phyloP scores from a whole-genome alignment of 2,888 invertebrate species.

The Meta bourneti region DNA sequence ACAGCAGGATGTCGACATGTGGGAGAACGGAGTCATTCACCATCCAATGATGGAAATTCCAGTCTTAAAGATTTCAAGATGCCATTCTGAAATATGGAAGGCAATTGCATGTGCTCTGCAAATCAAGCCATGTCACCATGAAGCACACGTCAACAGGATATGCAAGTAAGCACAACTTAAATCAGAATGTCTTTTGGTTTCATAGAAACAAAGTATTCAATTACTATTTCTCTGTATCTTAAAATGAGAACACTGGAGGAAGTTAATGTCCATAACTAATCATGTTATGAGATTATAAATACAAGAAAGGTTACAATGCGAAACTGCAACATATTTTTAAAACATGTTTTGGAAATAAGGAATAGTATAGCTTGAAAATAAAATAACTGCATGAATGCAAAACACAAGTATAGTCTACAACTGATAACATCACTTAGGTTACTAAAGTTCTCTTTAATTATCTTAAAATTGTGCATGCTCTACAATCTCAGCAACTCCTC shows the following conservation, averaged over 20 bases:
- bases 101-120: slow-evolving; percentile 93
- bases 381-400: too few relatives aligned
- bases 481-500: too few relatives aligned
- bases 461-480: too few relatives aligned
- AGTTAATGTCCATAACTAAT: neutral
- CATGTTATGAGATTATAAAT: neutral
- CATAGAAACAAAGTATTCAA: neutral
- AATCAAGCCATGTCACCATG: slow-evolving; percentile 91
- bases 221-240: neutral
- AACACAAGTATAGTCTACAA: too few relatives aligned
- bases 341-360: too few relatives aligned
- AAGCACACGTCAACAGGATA: slow-evolving; percentile 88
- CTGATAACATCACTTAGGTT: too few relatives aligned
- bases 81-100: slow-evolving; percentile 91
- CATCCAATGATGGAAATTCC: slow-evolving; percentile 85
- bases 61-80: slow-evolving; percentile 87
- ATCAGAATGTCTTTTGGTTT: neutral
- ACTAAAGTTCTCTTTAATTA: too few relatives aligned
- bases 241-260: neutral
- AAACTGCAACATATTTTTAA: too few relatives aligned
- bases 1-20: slow-evolving; percentile 87
- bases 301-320: neutral
- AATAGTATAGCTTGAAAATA: too few relatives aligned
- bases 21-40: slow-evolving; percentile 85
- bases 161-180: slow-evolving; percentile 82